Base-by-base conservation (phyloP, 2,797 vertebrate species). In the Avahi laniger region DNA sequence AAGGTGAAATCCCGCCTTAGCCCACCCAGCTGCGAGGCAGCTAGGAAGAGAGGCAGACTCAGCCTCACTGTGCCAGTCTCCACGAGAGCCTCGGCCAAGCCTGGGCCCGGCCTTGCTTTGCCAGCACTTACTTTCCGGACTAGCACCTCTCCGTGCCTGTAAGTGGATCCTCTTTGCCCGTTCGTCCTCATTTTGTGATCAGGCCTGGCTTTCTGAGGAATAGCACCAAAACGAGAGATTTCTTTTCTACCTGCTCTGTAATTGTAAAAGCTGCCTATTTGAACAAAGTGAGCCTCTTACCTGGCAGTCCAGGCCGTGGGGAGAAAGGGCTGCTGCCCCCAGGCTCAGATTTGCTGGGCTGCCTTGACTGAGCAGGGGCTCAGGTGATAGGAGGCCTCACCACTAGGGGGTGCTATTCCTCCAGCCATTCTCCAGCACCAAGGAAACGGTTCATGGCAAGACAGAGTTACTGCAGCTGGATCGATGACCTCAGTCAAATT, bases 361-460 rank as follows among this genome's bases (percentile, higher is more conserved):
- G 20, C 24, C 79, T 91, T n/a, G 26, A 14, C 30, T 12, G 2
- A 76, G 43, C 54, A 15, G 17, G 15, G 33, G 13, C 80, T 65
- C 43, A 15, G 17, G 30, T 54, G 18, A 50, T 72, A 35, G 35
- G 48, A 76, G 57, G 8, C 35, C 9, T 0, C 5, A n/a, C 95
- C 97, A 94, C 96, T 83, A 95, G 91, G 54, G 93, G 95, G 46
- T 80, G 83, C 89, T 84, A 18, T 97, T 97, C 95, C 85, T 73
- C 93, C 94, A 95, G 52, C 43, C 41, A 88, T 93, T 75, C 41
- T 73, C 43, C 11, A 7, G 63, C 57, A 81, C 28, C 48, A 50
- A 76, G 26, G 38, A 24, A 24, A 43, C n/a, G 24, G 43, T 81
- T 67, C 65, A 38, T 52, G 38, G 65, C 7, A 87, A 83, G 72